Evolutionary conservation across 2,113 vertebrate genomes (phyloP), one percentile per base, ranked within the genome.

Genomic region (Mola mola): DNA sequence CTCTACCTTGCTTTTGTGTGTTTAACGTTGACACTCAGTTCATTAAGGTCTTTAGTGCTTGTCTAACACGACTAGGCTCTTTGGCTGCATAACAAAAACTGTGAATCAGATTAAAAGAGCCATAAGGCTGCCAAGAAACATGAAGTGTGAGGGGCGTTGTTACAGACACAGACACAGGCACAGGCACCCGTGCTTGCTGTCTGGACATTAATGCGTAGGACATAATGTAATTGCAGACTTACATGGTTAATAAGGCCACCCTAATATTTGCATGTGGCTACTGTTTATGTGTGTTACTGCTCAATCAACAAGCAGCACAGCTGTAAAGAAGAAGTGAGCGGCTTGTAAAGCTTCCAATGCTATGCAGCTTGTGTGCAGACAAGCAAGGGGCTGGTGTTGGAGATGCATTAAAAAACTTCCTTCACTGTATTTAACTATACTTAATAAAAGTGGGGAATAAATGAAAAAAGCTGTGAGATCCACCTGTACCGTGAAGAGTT

Each of bases 81-180:
- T n/a, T 91, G 90, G 89, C 88, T 82, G 79, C 67, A 5, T 76
- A 87, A 88, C 86, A 88, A 72, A 78, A 82, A 72, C 66, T 56
- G 82, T 86, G 83, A 88, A 90, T 87, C 83, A 83, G 88, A 89
- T 90, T 88, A 89, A 67, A 78, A 82, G 83, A 59, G 68, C 76
- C 64, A 60, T 66, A 60, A 68, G 31, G 44, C 66, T 34, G 87
- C 85, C 86, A 85, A 87, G 77, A 84, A 85, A 78, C 67, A 65
- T 55, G 25, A 75, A 67, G 81, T 76, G 71, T 31, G 63, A 76
- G 57, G 36, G 67, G 67, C 87, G 78, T 72, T 69, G 79, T 84
- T 75, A 82, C 78, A 26, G 49, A 59, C 70, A 42, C 47, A 55
- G n/a, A n/a, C n/a, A n/a, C n/a, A n/a, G n/a, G n/a, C n/a, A n/a